Evolutionary conservation across 2,888 invertebrate species (phyloP), one percentile per base, ranked within the genome.

Genomic region (Mimumesa dahlbomi): DNA sequence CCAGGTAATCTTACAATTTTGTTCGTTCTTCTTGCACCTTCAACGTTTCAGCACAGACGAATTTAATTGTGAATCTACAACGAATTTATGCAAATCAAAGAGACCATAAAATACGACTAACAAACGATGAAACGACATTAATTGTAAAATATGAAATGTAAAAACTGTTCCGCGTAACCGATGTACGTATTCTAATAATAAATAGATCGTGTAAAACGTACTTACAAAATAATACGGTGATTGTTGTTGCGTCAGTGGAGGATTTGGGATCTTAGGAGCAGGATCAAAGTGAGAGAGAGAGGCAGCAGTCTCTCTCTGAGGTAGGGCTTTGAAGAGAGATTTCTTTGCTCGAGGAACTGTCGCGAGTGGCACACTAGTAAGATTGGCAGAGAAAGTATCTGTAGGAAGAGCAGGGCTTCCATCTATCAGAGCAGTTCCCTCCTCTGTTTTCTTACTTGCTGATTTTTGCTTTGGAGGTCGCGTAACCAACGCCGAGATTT

Each of bases 401-500:
- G 87, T 82, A 80, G 86, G 77, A 81, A 83, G 82, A 84, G 84
- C 78, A 76, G 84, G 82, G 75, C 84, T 84, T 67, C 82, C 80
- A 70, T 86, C 87, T 84, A 84, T 79, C 67, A 78, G n/a, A n/a
- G n/a, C n/a, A n/a, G n/a, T 78, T 79, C 84, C 84, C 69, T 86
- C 86, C 81, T 87, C 86, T 81, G 82, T 83, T 89, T 82, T 86
- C 86, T 88, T 87, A 89, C 89, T 89, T 85, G 88, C 81, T 70
- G 88, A 91, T 89, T 95, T 95, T 68, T 91, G 93, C 85, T 95
- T 95, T 1, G 95, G 95, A 54, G 95, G 95, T 73, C 95, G 92
- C 2, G 95, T 96, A 34, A 96, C 94, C 64, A 96, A 89, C 19
- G 96, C 95, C 6, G 96, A 94, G 85, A 96, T 96, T 87, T 95